Conservation (phyloP, 2,797 vertebrate genomes). For the Gadopsis bispinosus region DNA sequence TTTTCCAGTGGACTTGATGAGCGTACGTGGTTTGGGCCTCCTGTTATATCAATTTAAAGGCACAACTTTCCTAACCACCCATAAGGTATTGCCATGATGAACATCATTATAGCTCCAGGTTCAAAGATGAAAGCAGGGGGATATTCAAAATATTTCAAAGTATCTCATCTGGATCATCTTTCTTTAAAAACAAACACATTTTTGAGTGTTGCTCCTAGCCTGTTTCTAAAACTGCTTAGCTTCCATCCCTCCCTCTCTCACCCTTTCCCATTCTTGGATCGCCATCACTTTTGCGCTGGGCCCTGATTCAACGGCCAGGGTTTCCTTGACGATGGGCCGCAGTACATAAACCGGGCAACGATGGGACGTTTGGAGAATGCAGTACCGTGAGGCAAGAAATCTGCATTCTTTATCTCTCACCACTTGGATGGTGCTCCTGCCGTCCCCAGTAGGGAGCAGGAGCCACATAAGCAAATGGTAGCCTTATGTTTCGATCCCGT, state of each 20-base stretch:
- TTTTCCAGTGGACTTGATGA: conserved; percentile 18
- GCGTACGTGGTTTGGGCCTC: neutral
- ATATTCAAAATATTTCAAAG: conserved; percentile 5
- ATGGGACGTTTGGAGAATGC: conserved; percentile 63
- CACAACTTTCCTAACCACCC: neutral
- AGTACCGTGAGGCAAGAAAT: conserved; percentile 83
- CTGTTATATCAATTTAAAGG: conserved; percentile 24
- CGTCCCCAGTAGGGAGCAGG: conserved; percentile 34
- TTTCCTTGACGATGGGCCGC: conserved; percentile 80
- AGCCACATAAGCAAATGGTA: conserved; percentile 42
- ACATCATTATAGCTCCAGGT: neutral
- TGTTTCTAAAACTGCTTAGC: conserved; percentile 48
- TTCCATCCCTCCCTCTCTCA: conserved; percentile 44
- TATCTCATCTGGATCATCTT: conserved; percentile 1
- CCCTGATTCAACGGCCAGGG: conserved; percentile 68
- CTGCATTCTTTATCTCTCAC: conserved; percentile 85
- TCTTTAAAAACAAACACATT: conserved; percentile 4
- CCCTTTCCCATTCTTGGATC: conserved; percentile 49
- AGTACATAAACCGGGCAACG: conserved; percentile 78
- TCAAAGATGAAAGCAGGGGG: conserved; percentile 1
- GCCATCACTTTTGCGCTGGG: conserved; percentile 47
- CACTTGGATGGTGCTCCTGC: conserved; percentile 56
- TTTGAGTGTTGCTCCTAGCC: neutral
- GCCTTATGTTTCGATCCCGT: conserved; percentile 31
- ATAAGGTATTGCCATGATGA: neutral